phyloP scores from a whole-genome alignment of 2,888 invertebrate species.

The Polydesmus complanatus region DNA sequence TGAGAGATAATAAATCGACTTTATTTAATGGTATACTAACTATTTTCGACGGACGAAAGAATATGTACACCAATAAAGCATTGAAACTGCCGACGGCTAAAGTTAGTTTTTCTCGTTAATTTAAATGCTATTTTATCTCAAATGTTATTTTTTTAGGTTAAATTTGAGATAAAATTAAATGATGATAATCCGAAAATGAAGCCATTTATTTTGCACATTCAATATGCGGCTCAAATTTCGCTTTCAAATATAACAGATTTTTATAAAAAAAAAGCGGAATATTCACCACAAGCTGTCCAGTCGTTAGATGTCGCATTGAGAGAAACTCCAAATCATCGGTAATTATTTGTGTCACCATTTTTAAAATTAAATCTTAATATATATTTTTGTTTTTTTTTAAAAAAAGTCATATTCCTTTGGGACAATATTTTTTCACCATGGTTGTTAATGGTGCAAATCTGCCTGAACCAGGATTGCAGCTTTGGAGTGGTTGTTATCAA shows the following conservation, averaged over 20 bases:
- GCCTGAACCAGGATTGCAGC: conserved; percentile 10
- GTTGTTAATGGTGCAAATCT: neutral
- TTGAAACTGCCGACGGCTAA: neutral
- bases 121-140: neutral
- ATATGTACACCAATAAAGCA: conserved; percentile 3
- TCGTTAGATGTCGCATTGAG: conserved; percentile 16
- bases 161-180: neutral
- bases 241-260: conserved; percentile 6
- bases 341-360: neutral
- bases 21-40: neutral
- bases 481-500: conserved; percentile 18
- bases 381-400: neutral
- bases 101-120: neutral
- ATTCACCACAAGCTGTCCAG: conserved; percentile 10
- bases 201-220: neutral
- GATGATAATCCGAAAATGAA: neutral
- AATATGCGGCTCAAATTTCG: neutral
- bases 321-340: conserved; percentile 12
- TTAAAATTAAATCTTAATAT: neutral
- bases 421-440: conserved; percentile 15
- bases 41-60: conserved; percentile 13
- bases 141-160: neutral
- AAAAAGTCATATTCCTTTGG: conserved; percentile 11
- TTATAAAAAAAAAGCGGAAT: conserved; percentile 7
- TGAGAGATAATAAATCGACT: neutral